Evolutionary conservation across 2,888 invertebrate genomes (phyloP), one percentile per base, ranked within the genome.

Genomic region (Plusia festucae): DNA sequence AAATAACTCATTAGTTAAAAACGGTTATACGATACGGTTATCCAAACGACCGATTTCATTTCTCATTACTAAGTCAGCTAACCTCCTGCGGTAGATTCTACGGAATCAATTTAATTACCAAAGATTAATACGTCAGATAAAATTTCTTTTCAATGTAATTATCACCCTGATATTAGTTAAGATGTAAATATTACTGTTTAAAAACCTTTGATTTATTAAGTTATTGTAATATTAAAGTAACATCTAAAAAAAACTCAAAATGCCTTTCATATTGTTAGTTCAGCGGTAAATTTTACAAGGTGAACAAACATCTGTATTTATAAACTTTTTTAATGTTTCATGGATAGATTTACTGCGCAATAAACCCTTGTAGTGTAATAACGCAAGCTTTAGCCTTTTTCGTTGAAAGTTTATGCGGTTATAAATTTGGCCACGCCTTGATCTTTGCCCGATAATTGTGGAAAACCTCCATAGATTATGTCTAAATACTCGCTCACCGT

Each of bases 391-490:
- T 76, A 78, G 77, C 82, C 82, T 71, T 86, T 87, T 87, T 85
- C 82, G 82, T 83, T 77, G 79, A 78, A 85, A 84, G 84, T 88
- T 88, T 85, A 87, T 87, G 83, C 76, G 78, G 87, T 85, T 86
- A 85, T 90, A 89, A 90, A 91, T 90, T 85, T 65, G 73, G 71
- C 84, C 87, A 82, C 85, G 84, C 86, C 86, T 82, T 78, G 84
- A 88, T 88, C 81, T 76, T 44, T 77, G 82, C 68, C 76, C 79
- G 86, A 89, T 87, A 87, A 88, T 88, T 87, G 85, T 88, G 81
- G 82, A 82, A 87, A 88, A 83, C 83, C 79, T 79, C 77, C 68
- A 78, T 82, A 86, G 86, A 86, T 88, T 85, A 81, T 63, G 78
- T 82, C 84, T 85, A 82, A 88, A 85, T 79, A 78, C 76, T 75